Conservation (phyloP, 2,113 vertebrate genomes). For the Pimephales promelas region DNA sequence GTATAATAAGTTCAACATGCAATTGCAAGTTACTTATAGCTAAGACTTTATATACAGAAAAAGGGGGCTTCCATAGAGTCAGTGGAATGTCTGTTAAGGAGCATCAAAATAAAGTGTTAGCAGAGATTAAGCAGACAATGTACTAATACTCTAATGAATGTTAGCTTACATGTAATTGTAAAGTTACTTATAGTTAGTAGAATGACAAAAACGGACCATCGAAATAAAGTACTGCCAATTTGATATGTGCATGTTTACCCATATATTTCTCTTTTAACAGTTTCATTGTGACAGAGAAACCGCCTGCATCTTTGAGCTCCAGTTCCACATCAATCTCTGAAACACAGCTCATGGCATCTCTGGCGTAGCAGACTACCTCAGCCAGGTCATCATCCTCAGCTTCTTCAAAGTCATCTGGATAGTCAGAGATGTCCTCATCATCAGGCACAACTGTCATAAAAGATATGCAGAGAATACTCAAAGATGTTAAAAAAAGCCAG, state of each 20-base stretch:
- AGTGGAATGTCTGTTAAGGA: too few relatives aligned
- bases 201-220: too few relatives aligned
- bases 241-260: slow-evolving; percentile 54
- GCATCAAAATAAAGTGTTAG: too few relatives aligned
- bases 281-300: slow-evolving; percentile 68
- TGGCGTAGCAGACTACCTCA: slow-evolving; percentile 58
- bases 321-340: slow-evolving; percentile 64
- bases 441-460: slow-evolving; percentile 46
- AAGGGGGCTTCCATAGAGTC: too few relatives aligned
- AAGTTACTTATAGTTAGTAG: too few relatives aligned
- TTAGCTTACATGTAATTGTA: too few relatives aligned
- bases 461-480: background rate
- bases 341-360: slow-evolving; percentile 48
- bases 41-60: too few relatives aligned
- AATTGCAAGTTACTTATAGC: too few relatives aligned
- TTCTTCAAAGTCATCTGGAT: slow-evolving; percentile 81
- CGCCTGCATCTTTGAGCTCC: slow-evolving; percentile 64
- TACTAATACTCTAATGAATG: too few relatives aligned
- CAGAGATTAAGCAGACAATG: too few relatives aligned
- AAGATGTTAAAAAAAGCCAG: background rate
- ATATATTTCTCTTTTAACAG: slow-evolving; percentile 65
- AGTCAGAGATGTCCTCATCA: slow-evolving; percentile 63
- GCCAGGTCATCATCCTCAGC: slow-evolving; percentile 66
- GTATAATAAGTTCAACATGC: too few relatives aligned
- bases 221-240: background rate